Evolutionary conservation across 2,113 vertebrate species (phyloP), one percentile per base, ranked within the genome.

Genomic region (Notiomystis cincta): DNA sequence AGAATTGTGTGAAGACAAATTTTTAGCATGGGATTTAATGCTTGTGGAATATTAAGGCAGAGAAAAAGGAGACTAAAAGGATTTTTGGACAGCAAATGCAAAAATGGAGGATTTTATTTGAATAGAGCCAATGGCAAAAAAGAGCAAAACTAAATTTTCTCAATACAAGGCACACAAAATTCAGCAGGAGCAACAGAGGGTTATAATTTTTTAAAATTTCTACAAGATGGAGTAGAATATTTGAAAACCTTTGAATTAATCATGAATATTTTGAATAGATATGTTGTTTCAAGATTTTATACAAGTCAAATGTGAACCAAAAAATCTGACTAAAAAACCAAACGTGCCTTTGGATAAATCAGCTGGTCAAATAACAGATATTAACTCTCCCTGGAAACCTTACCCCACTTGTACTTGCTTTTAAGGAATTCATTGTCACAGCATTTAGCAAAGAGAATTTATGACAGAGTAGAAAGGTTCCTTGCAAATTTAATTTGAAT

Each of bases 401-500:
- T 85, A 89, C n/a, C 9, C 82, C 10, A 38, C 50, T 78, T 82
- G 58, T 76, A 80, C 47, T 90, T 69, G 75, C 94, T 96, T 93
- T 91, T 91, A 90, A 90, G 78, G 54, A 87, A 75, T 82, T 94
- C 22, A 80, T 85, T 64, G 33, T 89, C 50, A 67, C 27, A 60
- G 89, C 45, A 38, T 83, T 93, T 84, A 80, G 58, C 35, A 90
- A 80, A 90, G 62, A 82, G 71, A 92, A 83, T 90, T 94, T 93
- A 85, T 90, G 84, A 45, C 62, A 83, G 85, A 61, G 62, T 82
- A 66, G 78, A 70, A 94, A 82, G 51, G 51, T 33, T 93, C 23
- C 40, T 90, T 94, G 75, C 44, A 88, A 88, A 93, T 88, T 86
- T 33, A 86, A 80, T 71, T 73, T 62, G 64, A 91, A 94, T 88